Conservation (phyloP, 1,140 invertebrate species). For the Campoletis sonorensis region DNA sequence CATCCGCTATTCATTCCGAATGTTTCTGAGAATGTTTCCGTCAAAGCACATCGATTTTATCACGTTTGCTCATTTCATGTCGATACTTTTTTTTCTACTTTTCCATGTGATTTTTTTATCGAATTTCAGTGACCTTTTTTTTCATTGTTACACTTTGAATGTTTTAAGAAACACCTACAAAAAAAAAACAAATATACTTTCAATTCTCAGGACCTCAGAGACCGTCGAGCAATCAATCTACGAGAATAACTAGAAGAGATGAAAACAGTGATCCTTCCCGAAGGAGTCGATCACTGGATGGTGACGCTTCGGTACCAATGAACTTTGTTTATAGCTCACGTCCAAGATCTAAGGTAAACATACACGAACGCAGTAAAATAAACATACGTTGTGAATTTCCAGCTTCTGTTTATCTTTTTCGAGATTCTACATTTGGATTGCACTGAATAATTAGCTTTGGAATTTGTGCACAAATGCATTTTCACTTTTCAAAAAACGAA, state of each 20-base stretch:
- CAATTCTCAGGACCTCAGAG: slow-evolving; percentile 42
- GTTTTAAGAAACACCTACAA: too few species aligned
- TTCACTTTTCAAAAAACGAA: background rate
- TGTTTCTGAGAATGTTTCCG: too few species aligned
- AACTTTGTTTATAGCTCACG: slow-evolving; percentile 42
- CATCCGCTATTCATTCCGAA: too few species aligned
- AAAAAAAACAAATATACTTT: background rate
- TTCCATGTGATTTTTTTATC: too few species aligned
- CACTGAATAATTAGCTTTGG: background rate
- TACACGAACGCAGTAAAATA: slow-evolving; percentile 5
- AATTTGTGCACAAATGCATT: background rate
- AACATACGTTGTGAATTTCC: slow-evolving; percentile 1
- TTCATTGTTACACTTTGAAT: too few species aligned
- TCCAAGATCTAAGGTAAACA: slow-evolving; percentile 46
- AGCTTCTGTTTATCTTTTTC: slow-evolving; percentile 36
- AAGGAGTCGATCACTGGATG: slow-evolving; percentile 67
- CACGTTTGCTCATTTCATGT: too few species aligned
- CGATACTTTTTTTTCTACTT: too few species aligned
- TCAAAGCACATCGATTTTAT: too few species aligned
- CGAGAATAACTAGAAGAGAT: slow-evolving; percentile 31
- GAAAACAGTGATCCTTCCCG: slow-evolving; percentile 55
- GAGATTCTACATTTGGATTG: slow-evolving; percentile 39
- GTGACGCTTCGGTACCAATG: slow-evolving; percentile 54
- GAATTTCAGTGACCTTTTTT: too few species aligned
- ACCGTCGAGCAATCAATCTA: slow-evolving; percentile 35